A percentile compares a stretch with the other conserved stretches of the same genome.
Evolutionary conservation across 2,797 vertebrate genomes (phyloP).

Genomic region (Kryptopterus vitreolus): DNA sequence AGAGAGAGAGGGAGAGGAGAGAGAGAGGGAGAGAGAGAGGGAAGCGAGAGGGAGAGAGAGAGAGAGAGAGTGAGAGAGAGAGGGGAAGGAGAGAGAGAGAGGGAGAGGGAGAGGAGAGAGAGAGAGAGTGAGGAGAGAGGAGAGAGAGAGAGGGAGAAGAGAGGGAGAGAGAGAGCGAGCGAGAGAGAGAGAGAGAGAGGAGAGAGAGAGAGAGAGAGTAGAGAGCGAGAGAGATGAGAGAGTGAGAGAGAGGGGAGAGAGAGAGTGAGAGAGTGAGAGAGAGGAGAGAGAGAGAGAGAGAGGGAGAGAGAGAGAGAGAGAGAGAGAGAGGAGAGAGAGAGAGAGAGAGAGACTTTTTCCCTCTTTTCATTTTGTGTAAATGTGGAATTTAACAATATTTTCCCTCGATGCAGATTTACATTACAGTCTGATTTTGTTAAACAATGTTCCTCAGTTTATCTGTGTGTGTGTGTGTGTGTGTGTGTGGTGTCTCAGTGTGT

Average conservation of each 20-base stretch:
- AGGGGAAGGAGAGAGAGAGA: background rate
- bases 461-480: constrained; percentile 10
- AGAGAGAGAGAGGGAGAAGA: background rate
- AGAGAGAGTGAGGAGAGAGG: too few species aligned
- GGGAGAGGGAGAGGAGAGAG: too few species aligned
- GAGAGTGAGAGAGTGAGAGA: background rate
- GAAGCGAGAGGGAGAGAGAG: background rate
- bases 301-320: background rate
- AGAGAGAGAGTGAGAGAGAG: background rate
- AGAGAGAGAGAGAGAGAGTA: background rate
- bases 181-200: background rate
- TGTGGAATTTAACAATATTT: constrained; percentile 28
- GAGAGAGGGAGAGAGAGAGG: background rate
- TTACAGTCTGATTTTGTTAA: constrained; percentile 28
- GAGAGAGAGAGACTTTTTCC: background rate
- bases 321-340: background rate
- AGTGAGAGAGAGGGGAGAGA: background rate
- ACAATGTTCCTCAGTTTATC: too few species aligned
- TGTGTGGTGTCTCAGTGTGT: too few species aligned
- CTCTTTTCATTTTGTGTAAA: background rate
- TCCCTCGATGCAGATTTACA: constrained; percentile 17
- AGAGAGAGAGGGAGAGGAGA: background rate
- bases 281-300: background rate
- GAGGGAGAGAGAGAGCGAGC: background rate
- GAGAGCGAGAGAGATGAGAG: background rate